Conservation (phyloP, 2,113 vertebrate genomes). For the Daboia siamensis region DNA sequence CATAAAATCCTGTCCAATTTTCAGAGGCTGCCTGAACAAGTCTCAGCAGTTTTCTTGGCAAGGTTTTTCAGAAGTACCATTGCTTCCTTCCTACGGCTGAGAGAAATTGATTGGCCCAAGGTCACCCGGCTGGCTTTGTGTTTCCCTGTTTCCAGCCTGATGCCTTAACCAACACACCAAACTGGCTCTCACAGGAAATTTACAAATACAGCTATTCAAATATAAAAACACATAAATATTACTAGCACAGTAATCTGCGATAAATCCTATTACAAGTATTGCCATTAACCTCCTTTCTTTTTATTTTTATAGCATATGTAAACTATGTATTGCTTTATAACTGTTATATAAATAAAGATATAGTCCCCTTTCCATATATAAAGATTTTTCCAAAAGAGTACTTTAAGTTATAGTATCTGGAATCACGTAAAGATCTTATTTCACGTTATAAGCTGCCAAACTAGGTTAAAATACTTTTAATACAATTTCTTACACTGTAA, state of each 20-base stretch:
- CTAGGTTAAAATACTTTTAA: not conserved
- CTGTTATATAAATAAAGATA: not conserved
- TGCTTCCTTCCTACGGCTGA: not conserved
- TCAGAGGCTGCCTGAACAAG: not conserved
- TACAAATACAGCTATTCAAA: not conserved
- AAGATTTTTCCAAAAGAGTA: not conserved
- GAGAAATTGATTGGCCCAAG: not conserved
- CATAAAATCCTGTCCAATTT: not conserved
- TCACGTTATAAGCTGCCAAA: accelerated
- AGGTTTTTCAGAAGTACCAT: not conserved
- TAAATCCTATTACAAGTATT: not conserved
- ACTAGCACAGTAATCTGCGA: not conserved
- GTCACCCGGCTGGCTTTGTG: not conserved
- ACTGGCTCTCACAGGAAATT: not conserved
- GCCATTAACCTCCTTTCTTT: not conserved
- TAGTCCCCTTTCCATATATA: not conserved
- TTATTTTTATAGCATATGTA: not conserved
- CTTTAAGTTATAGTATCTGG: not conserved
- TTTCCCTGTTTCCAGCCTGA: not conserved
- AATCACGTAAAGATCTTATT: not conserved
- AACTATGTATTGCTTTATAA: not conserved
- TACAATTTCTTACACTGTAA: constrained; percentile 10
- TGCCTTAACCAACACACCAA: not conserved
- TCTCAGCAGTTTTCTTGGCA: not conserved
- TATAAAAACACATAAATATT: not conserved